Conservation (phyloP, 1,140 invertebrate species). For the Drosophila truncata region DNA sequence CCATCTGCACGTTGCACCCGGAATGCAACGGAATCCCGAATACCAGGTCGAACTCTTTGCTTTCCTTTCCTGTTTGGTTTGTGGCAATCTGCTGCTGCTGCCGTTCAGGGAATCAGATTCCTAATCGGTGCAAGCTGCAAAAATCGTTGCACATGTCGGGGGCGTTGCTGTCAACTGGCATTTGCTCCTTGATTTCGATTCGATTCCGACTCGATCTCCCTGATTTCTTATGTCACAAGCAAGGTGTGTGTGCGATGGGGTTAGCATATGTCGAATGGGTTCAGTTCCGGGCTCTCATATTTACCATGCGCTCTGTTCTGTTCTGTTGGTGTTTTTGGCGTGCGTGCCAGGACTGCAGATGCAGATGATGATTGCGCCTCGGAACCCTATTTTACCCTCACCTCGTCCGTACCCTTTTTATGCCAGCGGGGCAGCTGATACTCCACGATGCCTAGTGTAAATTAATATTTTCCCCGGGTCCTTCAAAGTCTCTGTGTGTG, state of each 20-base stretch:
- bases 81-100: not conserved
- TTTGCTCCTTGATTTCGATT: conserved; percentile 71
- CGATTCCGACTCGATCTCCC: conserved; percentile 37
- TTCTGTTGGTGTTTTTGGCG: conserved; percentile 28
- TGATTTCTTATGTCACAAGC: conserved; percentile 37
- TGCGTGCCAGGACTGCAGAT: conserved; percentile 70
- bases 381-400: conserved; percentile 5
- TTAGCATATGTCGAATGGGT: conserved; percentile 30
- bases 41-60: conserved; percentile 8
- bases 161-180: conserved; percentile 73
- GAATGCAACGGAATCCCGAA: conserved; percentile 1
- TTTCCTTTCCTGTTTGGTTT: not conserved
- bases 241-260: conserved; percentile 53
- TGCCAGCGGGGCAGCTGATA: conserved; percentile 62
- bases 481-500: conserved; percentile 11
- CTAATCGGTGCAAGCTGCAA: conserved; percentile 68
- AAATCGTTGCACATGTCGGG: conserved; percentile 71
- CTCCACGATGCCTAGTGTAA: conserved; percentile 57
- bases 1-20: conserved; percentile 8
- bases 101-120: conserved; percentile 20
- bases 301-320: conserved; percentile 38
- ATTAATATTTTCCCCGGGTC: conserved; percentile 76
- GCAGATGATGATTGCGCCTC: conserved; percentile 47
- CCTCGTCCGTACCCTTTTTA: conserved; percentile 43
- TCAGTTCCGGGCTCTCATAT: conserved; percentile 49